Conservation (phyloP, 2,888 invertebrate genomes). For the Colostygia pectinataria region DNA sequence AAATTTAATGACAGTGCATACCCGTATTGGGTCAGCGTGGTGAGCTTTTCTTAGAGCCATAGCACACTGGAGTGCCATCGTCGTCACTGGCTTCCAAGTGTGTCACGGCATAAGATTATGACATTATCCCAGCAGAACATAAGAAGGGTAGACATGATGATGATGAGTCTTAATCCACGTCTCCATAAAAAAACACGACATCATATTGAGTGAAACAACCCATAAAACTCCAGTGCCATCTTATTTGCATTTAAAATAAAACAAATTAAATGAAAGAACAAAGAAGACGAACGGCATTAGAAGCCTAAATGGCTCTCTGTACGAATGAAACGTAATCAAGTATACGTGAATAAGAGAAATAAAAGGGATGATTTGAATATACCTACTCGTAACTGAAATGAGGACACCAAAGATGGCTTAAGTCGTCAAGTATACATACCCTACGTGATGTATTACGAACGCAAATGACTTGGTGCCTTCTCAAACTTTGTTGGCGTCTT, state of each 20-base stretch:
- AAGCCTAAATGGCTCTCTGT: conserved; percentile 28
- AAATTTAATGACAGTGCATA: no score
- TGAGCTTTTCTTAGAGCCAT: no score
- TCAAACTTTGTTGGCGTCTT: not conserved
- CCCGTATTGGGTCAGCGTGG: no score
- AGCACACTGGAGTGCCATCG: no score
- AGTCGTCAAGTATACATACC: conserved; percentile 28
- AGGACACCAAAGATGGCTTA: conserved; percentile 27
- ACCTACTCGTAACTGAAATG: conserved; percentile 16
- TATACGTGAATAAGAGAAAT: conserved; percentile 28
- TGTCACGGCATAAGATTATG: no score
- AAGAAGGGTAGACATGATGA: no score
- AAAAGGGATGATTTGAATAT: conserved; percentile 31
- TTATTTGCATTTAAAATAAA: conserved; percentile 29
- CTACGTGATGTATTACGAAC: conserved; percentile 33
- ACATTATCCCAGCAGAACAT: no score
- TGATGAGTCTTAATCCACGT: no score
- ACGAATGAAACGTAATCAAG: conserved; percentile 32
- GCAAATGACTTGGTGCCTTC: conserved; percentile 21
- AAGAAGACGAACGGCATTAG: conserved; percentile 28
- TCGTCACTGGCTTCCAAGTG: no score
- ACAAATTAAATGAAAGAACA: conserved; percentile 31
- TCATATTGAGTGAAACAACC: conserved; percentile 21
- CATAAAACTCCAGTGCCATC: conserved; percentile 25
- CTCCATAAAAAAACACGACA: conserved; percentile 8